Percentiles rank a stretch among this genome's conserved stretches.
phyloP scores from a whole-genome alignment of 1,140 invertebrate species.

The Oscheius sp. region DNA sequence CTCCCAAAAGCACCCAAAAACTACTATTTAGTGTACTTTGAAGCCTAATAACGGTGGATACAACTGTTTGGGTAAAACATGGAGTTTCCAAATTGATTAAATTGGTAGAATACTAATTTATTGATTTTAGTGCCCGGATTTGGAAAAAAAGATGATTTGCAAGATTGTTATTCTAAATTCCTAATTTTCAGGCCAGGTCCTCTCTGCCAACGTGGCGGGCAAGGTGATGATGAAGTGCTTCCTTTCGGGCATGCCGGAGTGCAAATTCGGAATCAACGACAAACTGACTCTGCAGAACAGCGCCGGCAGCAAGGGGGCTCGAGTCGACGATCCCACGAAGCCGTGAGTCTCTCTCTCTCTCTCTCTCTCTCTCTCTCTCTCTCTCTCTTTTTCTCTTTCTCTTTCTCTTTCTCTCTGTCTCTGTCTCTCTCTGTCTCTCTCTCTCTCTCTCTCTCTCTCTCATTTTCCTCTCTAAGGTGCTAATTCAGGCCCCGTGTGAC shows the following conservation, averaged over 20 bases:
- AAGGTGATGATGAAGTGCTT: conserved; percentile 99
- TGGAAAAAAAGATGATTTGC: background rate
- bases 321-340: conserved; percentile 1
- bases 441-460: background rate
- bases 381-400: too few relatives aligned
- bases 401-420: too few relatives aligned
- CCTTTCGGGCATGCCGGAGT: conserved; percentile 97
- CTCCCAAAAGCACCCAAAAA: too few relatives aligned
- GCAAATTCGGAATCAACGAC: conserved; percentile 99
- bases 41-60: too few relatives aligned
- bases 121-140: background rate
- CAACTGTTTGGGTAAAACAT: too few relatives aligned
- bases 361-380: background rate
- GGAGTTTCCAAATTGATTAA: too few relatives aligned
- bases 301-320: conserved; percentile 66
- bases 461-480: background rate
- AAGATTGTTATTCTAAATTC: too few relatives aligned
- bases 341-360: background rate
- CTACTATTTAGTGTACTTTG: too few relatives aligned
- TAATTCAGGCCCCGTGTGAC: conserved; percentile 66
- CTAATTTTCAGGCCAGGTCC: conserved; percentile 77
- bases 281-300: conserved; percentile 97
- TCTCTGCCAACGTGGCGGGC: conserved; percentile 95
- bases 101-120: background rate
- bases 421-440: too few relatives aligned